Evolutionary conservation across 2,888 invertebrate species (phyloP), one percentile per base, ranked within the genome.

Genomic region (Palloptera scutellata): DNA sequence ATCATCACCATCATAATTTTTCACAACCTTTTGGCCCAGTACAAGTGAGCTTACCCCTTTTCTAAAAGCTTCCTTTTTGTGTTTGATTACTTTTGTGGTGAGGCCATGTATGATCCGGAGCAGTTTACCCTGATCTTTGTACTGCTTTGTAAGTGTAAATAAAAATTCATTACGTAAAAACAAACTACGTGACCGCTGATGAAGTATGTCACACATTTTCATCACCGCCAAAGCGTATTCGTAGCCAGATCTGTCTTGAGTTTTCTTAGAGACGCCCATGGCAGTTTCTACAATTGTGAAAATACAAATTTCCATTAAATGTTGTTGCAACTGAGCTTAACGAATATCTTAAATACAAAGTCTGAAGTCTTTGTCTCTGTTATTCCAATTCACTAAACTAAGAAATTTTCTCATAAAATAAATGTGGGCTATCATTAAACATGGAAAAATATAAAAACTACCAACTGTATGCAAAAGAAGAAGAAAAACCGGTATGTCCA

Each of bases 171-270:
- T 91, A 78, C 92, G 88, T 66, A 94, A 86, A 89, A 93, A 92
- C 63, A 93, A 84, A 83, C 91, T 92, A 42, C 93, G 92, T 76
- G 94, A 94, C 75, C 94, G 90, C 70, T 93, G 85, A 78, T 94
- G 94, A 0, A 94, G 88, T 75, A 94, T 94, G 76, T 93, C 93
- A 77, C 93, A 93, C 93, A 94, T 92, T 80, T 94, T 93, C 93
- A 94, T 94, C 5, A 94, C 94, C 71, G 94, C 94, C 90, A 92
- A 90, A 0, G 94, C 94, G 76, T 94, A 94, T 84, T 94, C 94
- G 77, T 90, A 92, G 51, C 93, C 93, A 72, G 92, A 92, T 80
- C 90, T 90, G 74, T 91, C 92, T 84, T 94, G 94, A 0, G 93
- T 93, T 72, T 88, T 89, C 82, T 93, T 93, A 76, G 91, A 93